Base-by-base conservation (phyloP, 2,113 vertebrate genomes). In the Proteles cristata region DNA sequence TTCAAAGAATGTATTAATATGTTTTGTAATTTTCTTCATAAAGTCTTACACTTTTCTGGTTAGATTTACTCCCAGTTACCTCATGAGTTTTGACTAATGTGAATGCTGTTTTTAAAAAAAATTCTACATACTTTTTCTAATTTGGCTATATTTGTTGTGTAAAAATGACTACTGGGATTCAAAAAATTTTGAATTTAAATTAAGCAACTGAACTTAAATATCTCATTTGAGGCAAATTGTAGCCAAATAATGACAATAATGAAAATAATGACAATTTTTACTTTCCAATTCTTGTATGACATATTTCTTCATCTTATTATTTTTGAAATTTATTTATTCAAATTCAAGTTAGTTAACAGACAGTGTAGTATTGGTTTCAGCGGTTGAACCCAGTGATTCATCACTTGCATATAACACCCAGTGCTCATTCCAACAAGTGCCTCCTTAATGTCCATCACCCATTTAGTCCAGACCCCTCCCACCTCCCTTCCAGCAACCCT, bases 21-120 rank as follows among this genome's bases (percentile, higher is more conserved):
- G 25, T 68, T 88, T 82, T 53, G 15, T 33, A 35, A 77, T 74
- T 90, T 93, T 94, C 48, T 90, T 77, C 48, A 68, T 80, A 61
- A 93, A 89, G 39, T 92, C 50, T 86, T 11, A 31, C 25, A n/a
- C 26, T 68, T 50, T 66, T 58, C 15, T 4, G 50, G 63, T 77
- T 92, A 92, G 28, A 66, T 92, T 89, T 90, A 83, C 53, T 97
- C 11, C 4, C 17, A 90, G 7, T 79, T 93, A 23, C 33, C 43
- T 90, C 89, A 11, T 31, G 9, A 17, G 83, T 95, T 96, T 97
- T 86, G 66, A 68, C 50, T 95, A 81, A 88, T 61, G 23, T 73
- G 45, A 91, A 61, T 88, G 71, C 3, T 28, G 1, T 33, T 73
- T 55, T 58, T 74, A 31, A 80, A 68, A 73, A 77, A 8, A 77